phyloP scores from a whole-genome alignment of 2,888 invertebrate species.

The Erebia ligea region DNA sequence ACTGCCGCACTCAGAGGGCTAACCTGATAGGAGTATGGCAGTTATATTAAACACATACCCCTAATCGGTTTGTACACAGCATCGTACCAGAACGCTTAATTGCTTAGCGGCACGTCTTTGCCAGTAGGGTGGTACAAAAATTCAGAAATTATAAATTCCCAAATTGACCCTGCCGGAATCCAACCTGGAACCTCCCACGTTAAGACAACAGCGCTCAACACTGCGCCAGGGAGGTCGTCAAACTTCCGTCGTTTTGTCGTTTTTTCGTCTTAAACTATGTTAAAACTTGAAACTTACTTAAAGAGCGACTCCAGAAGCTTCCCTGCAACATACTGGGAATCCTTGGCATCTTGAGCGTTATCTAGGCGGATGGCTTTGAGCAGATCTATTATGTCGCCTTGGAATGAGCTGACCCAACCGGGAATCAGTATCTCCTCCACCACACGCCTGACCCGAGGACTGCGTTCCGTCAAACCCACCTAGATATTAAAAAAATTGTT shows the following conservation, averaged over 20 bases:
- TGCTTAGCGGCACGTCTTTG: neutral
- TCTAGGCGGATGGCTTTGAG: constrained; percentile 90
- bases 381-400: constrained; percentile 88
- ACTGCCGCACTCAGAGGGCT: no score
- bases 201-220: no score
- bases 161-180: no score
- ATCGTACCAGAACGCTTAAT: no score
- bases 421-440: constrained; percentile 85
- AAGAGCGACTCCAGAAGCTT: constrained; percentile 76
- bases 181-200: no score
- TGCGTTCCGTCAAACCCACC: constrained; percentile 78
- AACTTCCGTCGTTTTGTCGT: no score
- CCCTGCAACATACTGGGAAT: constrained; percentile 78
- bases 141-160: no score
- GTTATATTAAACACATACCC: no score
- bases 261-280: no score
- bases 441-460: constrained; percentile 72
- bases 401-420: constrained; percentile 89
- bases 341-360: constrained; percentile 75
- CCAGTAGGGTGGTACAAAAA: neutral
- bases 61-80: neutral
- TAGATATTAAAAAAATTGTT: constrained; percentile 40
- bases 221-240: no score
- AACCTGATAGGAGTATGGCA: no score
- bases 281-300: constrained; percentile 59